Evolutionary conservation across 2,888 invertebrate species (phyloP).

Genomic region (Herminia tarsipennalis): DNA sequence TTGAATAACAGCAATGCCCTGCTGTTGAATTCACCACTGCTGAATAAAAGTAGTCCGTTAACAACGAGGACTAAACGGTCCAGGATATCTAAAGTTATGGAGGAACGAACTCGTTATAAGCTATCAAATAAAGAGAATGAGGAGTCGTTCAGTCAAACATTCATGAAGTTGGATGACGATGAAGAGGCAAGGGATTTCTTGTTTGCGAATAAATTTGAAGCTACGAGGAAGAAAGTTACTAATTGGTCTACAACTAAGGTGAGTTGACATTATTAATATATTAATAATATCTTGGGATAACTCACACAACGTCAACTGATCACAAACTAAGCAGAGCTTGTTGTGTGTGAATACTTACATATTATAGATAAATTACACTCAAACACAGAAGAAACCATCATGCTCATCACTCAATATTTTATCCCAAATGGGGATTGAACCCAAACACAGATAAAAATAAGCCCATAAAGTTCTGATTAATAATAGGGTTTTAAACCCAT

Average conservation of each 20-base stretch:
- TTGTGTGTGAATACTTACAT: too few relatives aligned
- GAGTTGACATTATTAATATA: constrained; percentile 16
- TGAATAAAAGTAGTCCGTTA: constrained; percentile 46
- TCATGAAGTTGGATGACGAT: constrained; percentile 65
- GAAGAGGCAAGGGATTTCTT: constrained; percentile 75
- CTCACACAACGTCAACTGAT: too few relatives aligned
- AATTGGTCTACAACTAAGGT: constrained; percentile 73
- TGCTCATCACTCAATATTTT: too few relatives aligned
- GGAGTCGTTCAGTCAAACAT: constrained; percentile 51
- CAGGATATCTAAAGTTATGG: constrained; percentile 68
- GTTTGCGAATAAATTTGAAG: constrained; percentile 57
- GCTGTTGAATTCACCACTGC: constrained; percentile 23
- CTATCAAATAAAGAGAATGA: constrained; percentile 74
- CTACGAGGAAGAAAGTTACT: constrained; percentile 44
- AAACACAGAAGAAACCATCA: too few relatives aligned
- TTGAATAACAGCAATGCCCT: constrained; percentile 36
- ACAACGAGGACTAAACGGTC: constrained; percentile 48
- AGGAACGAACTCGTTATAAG: constrained; percentile 68
- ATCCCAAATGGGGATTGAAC: too few relatives aligned
- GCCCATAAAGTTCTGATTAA: too few relatives aligned
- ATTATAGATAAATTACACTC: too few relatives aligned
- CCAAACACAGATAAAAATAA: too few relatives aligned
- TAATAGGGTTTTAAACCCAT: too few relatives aligned
- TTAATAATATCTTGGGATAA: too few relatives aligned
- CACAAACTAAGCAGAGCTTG: too few relatives aligned